Base-by-base conservation (phyloP, 2,888 invertebrate species). In the Pheosia tremula region DNA sequence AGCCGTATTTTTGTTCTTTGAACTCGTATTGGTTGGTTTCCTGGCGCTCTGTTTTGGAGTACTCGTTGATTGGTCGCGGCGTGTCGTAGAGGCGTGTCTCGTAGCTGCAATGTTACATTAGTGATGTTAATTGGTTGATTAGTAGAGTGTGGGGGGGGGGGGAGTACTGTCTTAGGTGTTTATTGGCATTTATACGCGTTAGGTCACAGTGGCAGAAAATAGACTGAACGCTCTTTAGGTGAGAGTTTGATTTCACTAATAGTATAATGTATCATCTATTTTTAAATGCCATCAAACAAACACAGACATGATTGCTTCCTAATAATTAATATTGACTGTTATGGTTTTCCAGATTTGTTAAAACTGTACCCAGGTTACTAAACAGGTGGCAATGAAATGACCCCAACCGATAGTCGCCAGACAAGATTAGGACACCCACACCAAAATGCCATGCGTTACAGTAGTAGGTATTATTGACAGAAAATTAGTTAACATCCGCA, bases 61-160 rank as follows among this genome's bases (percentile, higher is more conserved):
- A 86, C 59, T 90, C 90, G 80, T 85, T 82, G 62, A 84, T 75
- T 3, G 91, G 89, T 38, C 93, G 88, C 69, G 94, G 93, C 5
- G 94, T 92, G 79, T 95, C 95, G 83, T 94, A 95, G 58, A 92
- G 85, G 49, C 94, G 88, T 1, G 94, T 94, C 80, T 95, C 95
- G 84, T 95, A 94, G 75, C 94, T 95, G 86, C 66, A 86, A 85
- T 78, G 68, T 43, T 43, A 45, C 3, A 56, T 56, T 56, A 45
- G 45, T 45, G 38, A 7, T 6, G 78, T 80, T 78, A 74, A 78
- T 73, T 70, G 69, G 82, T 83, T 79, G 79, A 78, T 82, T 71
- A 74, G 36, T 61, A 60, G 24, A 59, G 45, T 57, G 5, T 11
- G 24, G 11, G 24, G 43, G 57, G 13, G 61, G 58, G 59, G 60